Conservation (phyloP, 2,888 invertebrate species). For the Polydrusus tereticollis region DNA sequence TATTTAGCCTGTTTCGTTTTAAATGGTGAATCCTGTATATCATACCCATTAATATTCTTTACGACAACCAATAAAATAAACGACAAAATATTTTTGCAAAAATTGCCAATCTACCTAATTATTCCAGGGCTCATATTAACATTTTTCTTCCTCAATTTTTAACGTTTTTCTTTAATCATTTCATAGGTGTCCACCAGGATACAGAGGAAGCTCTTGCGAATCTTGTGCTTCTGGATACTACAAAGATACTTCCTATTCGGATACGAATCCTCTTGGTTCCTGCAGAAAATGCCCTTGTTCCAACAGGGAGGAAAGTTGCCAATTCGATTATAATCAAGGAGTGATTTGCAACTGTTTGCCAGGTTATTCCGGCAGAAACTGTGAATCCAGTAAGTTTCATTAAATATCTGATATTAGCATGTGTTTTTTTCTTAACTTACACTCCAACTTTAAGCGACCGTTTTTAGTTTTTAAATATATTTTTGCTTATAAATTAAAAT, state of each 20-base stretch:
- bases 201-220: constrained; percentile 88
- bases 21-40: too few relatives aligned
- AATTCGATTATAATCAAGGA: constrained; percentile 69
- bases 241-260: constrained; percentile 72
- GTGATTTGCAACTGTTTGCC: constrained; percentile 80
- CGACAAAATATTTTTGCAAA: too few relatives aligned
- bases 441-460: not conserved
- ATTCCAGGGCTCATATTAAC: too few relatives aligned
- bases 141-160: too few relatives aligned
- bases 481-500: too few relatives aligned
- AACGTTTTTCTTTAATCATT: too few relatives aligned
- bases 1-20: too few relatives aligned
- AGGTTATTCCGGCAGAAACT: constrained; percentile 79
- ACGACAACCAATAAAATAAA: too few relatives aligned
- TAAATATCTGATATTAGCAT: constrained; percentile 9
- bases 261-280: constrained; percentile 69
- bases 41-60: too few relatives aligned
- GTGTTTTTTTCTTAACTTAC: not conserved
- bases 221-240: constrained; percentile 80
- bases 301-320: constrained; percentile 78
- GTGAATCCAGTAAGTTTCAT: constrained; percentile 65
- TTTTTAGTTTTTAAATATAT: not conserved
- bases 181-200: constrained; percentile 68
- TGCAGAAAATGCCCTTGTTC: constrained; percentile 84
- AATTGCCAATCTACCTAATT: too few relatives aligned